phyloP scores from a whole-genome alignment of 2,888 invertebrate genomes.

The Ceraclea dissimilis region DNA sequence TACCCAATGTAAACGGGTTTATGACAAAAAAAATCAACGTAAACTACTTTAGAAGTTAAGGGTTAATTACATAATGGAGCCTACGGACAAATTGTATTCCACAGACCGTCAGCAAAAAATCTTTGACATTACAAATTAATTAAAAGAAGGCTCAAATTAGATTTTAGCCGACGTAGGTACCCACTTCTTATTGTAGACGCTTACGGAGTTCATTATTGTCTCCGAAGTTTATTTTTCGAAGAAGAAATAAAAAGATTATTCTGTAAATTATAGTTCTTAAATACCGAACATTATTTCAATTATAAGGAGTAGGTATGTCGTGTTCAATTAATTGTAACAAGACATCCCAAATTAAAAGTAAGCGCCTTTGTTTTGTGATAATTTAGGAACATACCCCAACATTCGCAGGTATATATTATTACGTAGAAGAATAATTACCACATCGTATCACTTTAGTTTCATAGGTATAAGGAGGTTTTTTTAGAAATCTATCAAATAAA shows the following conservation, averaged over 20 bases:
- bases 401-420: too few species aligned
- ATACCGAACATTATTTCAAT: background rate
- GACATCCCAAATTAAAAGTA: background rate
- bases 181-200: background rate
- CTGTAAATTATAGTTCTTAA: background rate
- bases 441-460: too few species aligned
- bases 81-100: conserved; percentile 1
- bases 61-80: background rate
- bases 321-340: background rate
- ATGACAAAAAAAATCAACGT: background rate
- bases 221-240: background rate
- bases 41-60: background rate
- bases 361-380: background rate
- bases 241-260: background rate
- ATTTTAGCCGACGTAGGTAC: background rate
- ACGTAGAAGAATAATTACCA: too few species aligned
- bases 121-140: conserved; percentile 1
- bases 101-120: conserved; percentile 2
- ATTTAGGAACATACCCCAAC: too few species aligned
- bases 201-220: background rate
- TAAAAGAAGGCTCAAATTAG: conserved; percentile 2
- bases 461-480: too few species aligned
- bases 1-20: background rate
- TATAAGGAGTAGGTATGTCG: background rate
- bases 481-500: too few species aligned